These are phyloP conservation scores for Enteromius mattozi DNA, from an alignment of 2,797 vertebrate genomes.

Conservation along the genomic window DNA sequence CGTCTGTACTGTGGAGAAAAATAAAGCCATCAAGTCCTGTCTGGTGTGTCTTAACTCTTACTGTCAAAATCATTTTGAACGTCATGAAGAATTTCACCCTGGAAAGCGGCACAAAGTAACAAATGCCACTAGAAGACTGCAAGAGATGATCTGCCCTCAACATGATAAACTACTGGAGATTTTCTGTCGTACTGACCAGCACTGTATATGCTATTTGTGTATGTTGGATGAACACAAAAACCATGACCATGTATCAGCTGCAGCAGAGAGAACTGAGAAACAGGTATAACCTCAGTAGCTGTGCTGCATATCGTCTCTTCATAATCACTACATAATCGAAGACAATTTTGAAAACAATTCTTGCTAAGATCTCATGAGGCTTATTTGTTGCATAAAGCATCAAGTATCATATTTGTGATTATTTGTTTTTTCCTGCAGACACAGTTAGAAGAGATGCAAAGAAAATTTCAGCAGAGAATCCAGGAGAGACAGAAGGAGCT, in stretches of 20 bases:
- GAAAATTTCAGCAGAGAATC: neutral
- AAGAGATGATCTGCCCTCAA: too few species aligned
- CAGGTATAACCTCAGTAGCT: neutral
- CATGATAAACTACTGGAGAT: too few species aligned
- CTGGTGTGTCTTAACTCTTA: conserved; percentile 44
- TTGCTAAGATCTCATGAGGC: neutral
- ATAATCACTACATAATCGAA: too few species aligned
- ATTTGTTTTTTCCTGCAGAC: neutral
- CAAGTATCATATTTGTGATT: too few species aligned
- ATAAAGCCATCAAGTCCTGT: conserved; percentile 49
- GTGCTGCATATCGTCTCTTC: neutral
- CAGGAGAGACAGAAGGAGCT: neutral
- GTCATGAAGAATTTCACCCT: conserved; percentile 1
- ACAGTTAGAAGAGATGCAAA: neutral
- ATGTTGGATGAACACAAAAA: neutral
- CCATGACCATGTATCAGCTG: neutral
- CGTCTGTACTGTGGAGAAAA: conserved; percentile 44
- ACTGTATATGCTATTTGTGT: neutral
- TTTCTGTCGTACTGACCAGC: neutral
- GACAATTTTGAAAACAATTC: too few species aligned
- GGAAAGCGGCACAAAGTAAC: too few species aligned
- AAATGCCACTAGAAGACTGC: too few species aligned
- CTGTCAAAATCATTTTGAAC: conserved; percentile 43
- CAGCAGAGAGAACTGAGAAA: conserved; percentile 19
- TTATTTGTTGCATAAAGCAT: too few species aligned